Percentiles rank a stretch among this genome's conserved stretches.
Conservation (phyloP, 2,113 vertebrate species). For the Scolopax mira region DNA sequence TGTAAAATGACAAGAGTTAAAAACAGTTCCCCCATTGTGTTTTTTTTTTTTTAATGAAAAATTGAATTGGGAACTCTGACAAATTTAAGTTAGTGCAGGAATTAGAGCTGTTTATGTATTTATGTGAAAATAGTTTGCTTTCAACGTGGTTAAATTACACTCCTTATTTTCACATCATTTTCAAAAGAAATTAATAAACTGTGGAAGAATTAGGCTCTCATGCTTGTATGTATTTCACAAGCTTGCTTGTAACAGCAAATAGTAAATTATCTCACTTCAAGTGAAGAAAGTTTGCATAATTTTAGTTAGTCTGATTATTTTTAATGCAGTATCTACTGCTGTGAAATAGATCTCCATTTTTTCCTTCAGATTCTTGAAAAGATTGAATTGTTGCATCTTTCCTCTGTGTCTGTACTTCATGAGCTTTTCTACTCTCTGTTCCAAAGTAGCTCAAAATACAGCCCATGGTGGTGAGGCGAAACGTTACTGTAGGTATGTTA, state of each 20-base stretch:
- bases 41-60: not conserved
- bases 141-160: not conserved
- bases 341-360: not conserved
- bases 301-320: not conserved
- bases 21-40: not conserved
- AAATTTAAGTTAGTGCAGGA: not conserved
- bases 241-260: not conserved
- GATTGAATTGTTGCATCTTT: not conserved
- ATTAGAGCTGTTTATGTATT: not conserved
- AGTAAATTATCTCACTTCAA: not conserved
- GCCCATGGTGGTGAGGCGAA: not conserved
- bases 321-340: not conserved
- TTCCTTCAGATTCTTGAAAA: not conserved
- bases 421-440: not conserved
- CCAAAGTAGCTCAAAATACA: not conserved
- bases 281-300: not conserved
- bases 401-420: not conserved
- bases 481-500: not conserved
- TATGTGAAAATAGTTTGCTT: constrained; percentile 1
- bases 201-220: not conserved
- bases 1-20: not conserved
- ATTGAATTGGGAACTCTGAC: not conserved
- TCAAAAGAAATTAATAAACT: constrained; percentile 23
- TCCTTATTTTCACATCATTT: not conserved
- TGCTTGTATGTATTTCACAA: not conserved